Conservation (phyloP, 2,113 vertebrate genomes). For the Callopanchax toddi region DNA sequence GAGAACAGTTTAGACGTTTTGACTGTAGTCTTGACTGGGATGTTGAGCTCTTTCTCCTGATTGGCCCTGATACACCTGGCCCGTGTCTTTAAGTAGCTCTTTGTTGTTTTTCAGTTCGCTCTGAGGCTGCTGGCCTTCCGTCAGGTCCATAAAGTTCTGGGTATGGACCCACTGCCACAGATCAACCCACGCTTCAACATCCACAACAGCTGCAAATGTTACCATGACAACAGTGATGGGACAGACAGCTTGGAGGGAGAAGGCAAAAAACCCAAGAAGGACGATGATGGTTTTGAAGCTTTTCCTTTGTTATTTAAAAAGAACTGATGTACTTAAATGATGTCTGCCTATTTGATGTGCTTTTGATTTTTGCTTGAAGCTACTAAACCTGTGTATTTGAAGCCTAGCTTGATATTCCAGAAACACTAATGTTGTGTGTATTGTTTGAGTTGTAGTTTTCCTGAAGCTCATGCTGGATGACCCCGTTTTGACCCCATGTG, state of each 20-base stretch:
- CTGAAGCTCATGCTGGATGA: conserved; percentile 29
- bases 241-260: conserved; percentile 96
- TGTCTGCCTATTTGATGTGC: conserved; percentile 38
- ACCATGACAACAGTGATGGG: conserved; percentile 93
- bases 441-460: conserved; percentile 46
- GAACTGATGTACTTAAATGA: conserved; percentile 30
- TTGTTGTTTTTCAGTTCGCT: conserved; percentile 85
- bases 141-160: conserved; percentile 96
- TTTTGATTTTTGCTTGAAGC: conserved; percentile 22
- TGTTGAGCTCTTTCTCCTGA: too few relatives aligned
- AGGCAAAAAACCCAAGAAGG: too few relatives aligned
- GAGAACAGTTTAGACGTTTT: too few relatives aligned
- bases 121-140: conserved; percentile 96
- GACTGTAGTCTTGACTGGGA: too few relatives aligned
- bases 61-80: too few relatives aligned
- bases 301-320: not conserved
- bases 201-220: conserved; percentile 93
- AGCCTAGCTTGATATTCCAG: too few relatives aligned
- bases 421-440: conserved; percentile 34
- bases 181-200: conserved; percentile 94
- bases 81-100: too few relatives aligned
- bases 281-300: conserved; percentile 89
- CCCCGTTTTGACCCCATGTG: conserved; percentile 13
- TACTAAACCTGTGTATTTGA: conserved; percentile 15
- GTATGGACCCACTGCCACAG: conserved; percentile 96